A percentile compares a stretch with the other conserved stretches of the same genome.
These are phyloP conservation scores for Drosophila miranda DNA, from an alignment of 1,140 invertebrate genomes.

Conservation along the genomic window DNA sequence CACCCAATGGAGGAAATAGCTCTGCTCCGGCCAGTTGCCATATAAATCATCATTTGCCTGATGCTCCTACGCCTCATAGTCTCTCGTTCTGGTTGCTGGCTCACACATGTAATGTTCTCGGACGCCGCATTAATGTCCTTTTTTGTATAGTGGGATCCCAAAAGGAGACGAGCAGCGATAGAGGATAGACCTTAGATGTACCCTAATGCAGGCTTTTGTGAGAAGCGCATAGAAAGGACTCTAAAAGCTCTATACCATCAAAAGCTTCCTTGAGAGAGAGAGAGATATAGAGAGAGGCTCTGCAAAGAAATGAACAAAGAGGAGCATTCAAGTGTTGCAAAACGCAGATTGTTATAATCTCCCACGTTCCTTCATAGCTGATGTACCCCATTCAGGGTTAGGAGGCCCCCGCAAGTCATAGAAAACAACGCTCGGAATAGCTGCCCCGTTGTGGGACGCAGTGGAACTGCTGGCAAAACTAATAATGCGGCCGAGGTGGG, in stretches of 20 bases:
- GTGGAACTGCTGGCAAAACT: slow-evolving; percentile 16
- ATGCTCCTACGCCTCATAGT: slow-evolving; percentile 16
- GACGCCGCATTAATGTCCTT: slow-evolving; percentile 49
- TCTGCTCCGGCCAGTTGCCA: slow-evolving; percentile 22
- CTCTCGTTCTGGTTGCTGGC: slow-evolving; percentile 12
- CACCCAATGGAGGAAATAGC: not conserved
- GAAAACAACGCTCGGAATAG: not conserved
- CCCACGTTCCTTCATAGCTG: not conserved
- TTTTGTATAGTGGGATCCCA: slow-evolving; percentile 6
- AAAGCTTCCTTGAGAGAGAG: not conserved
- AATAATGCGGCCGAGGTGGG: slow-evolving; percentile 24
- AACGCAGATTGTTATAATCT: too few species aligned
- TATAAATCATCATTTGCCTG: slow-evolving; percentile 70
- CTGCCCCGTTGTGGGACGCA: slow-evolving; percentile 3
- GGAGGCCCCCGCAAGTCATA: not conserved
- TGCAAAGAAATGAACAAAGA: not conserved
- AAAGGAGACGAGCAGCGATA: not conserved
- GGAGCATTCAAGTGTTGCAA: too few species aligned
- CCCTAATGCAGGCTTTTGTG: not conserved
- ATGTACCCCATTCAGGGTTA: not conserved
- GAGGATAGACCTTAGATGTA: not conserved
- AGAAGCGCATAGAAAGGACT: not conserved
- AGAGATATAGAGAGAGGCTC: not conserved
- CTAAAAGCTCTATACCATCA: not conserved
- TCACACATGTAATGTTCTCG: slow-evolving; percentile 51